Base-by-base conservation (phyloP, 2,888 invertebrate species). In the Synanthedon vespiformis region DNA sequence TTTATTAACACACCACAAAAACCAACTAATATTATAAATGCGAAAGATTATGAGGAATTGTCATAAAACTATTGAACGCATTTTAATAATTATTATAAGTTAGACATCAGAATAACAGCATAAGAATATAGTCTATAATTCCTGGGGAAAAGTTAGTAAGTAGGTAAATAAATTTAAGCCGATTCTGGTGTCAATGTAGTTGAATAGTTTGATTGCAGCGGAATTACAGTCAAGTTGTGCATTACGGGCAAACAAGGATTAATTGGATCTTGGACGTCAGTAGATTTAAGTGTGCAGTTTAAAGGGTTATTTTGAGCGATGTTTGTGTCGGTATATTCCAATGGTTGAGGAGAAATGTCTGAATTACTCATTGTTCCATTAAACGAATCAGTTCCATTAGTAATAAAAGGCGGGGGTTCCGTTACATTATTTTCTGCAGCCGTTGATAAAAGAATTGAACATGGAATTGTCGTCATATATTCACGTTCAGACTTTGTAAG, bases 361-460 rank as follows among this genome's bases (percentile, higher is more conserved):
- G 55, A 11, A n/a, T 56, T 48, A 49, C 54, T 52, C 40, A 58
- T 55, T 47, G 68, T 64, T 48, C 59, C 59, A 53, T 68, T 66
- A 11, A 57, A 34, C 54, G 57, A 57, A 14, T 63, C 68, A 18
- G 63, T 58, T 41, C 60, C 56, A 56, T 70, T 70, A 34, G 58
- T 57, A 40, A 63, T 18, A 22, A 68, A 52, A 16, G 77, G 18
- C 11, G 84, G 22, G 5, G 84, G 72, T 61, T 86, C 86, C n/a
- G 86, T 85, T 0, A 84, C 85, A 64, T 85, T 86, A 60, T 88
- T 86, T 65, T 86, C 81, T 40, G 86, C 84, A 14, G 88, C 88
- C 44, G 78, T 71, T 53, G 77, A 86, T 12, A 88, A 64, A 34
- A 88, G 72, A 56, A 75, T 74, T 12, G 88, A 84, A 63, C 88